Conservation (phyloP, 2,797 vertebrate genomes). For the Emydoidea blandingii region DNA sequence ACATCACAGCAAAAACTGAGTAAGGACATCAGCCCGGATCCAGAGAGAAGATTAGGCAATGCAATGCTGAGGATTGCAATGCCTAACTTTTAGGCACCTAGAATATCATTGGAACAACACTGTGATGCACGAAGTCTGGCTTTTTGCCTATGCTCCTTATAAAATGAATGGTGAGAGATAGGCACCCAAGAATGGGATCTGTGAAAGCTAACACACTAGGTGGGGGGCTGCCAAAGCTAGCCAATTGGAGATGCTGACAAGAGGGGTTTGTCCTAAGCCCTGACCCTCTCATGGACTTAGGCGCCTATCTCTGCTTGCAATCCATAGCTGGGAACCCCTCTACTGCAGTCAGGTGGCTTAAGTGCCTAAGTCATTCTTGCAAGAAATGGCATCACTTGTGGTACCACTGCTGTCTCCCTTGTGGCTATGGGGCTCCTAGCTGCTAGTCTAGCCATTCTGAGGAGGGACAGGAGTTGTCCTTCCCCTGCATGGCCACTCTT, state of each 20-base stretch:
- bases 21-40: neutral
- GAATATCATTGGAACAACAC: too few relatives aligned
- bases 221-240: neutral
- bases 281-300: neutral
- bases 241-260: neutral
- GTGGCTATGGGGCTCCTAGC: too few relatives aligned
- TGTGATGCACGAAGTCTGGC: too few relatives aligned
- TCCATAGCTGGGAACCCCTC: neutral
- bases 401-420: neutral
- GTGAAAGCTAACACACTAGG: neutral
- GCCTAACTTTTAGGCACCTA: too few relatives aligned
- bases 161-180: too few relatives aligned
- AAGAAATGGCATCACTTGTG: neutral
- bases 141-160: too few relatives aligned
- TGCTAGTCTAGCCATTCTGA: too few relatives aligned
- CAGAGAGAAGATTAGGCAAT: too few relatives aligned
- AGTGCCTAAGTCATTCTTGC: neutral
- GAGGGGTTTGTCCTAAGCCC: neutral
- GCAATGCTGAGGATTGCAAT: too few relatives aligned
- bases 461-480: too few relatives aligned
- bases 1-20: rapidly evolving
- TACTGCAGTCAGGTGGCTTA: neutral
- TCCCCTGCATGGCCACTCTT: too few relatives aligned
- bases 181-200: too few relatives aligned
- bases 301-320: neutral